Evolutionary conservation across 2,888 invertebrate genomes (phyloP), one percentile per base, ranked within the genome.

Genomic region (Caenorhabditis sp.): DNA sequence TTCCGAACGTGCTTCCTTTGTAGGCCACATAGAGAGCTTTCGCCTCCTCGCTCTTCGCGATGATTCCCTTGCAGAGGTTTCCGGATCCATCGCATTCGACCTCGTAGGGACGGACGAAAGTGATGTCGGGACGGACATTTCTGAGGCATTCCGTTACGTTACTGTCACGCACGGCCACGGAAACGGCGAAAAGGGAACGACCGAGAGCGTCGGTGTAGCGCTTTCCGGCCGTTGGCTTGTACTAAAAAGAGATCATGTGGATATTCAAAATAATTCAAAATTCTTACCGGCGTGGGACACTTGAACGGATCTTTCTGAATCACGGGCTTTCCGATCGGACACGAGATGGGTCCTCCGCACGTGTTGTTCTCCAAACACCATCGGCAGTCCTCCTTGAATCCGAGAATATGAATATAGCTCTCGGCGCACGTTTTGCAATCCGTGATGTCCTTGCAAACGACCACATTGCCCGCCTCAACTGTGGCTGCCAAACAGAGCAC

Each of bases 301-400:
- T 86, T 84, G 82, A 88, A 88, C 2, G 85, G 73, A 46, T 88
- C 88, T n/a, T 84, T 79, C 41, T 85, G 85, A 22, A 88, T 87
- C 2, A 85, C 84, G 4, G 88, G 85, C 35, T 81, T 81, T 9
- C 87, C 87, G 1, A 84, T 48, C 3, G 88, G 88, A 48, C 88
- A 88, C 7, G 86, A 77, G 45, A 88, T 68, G 5, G 88, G 87
- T 8, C 86, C 87, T 7, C 87, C 87, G 50, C 88, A 88, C 1
- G 85, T 68, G 26, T 80, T 71, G 0, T 81, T 84, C 52, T 83
- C 81, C 22, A 88, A 74, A 61, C 88, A 88, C 63, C 58, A 88
- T 85, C 88, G 68, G 79, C 88, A 88, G 41, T 88, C 79, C 53
- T 88, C 88, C 22, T 85, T 80, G 79, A 88, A 88, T 2, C 87